phyloP scores from a whole-genome alignment of 2,888 invertebrate genomes.

The Parapristionchus giblindavisi region DNA sequence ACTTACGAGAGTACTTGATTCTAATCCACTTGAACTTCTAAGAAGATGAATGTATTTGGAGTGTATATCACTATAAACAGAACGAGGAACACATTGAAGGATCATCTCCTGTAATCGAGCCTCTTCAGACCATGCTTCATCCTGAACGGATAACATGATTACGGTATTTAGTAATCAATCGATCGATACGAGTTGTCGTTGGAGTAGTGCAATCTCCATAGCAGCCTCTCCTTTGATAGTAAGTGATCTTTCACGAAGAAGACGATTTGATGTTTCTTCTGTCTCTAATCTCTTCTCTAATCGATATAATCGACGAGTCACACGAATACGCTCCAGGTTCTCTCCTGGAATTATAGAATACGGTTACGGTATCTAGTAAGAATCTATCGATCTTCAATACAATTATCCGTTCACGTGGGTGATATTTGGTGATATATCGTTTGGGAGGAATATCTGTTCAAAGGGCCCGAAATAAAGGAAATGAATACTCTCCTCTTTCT shows the following conservation, averaged over 20 bases:
- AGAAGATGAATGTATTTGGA: conserved; percentile 21
- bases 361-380: neutral
- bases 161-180: neutral
- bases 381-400: neutral
- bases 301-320: conserved; percentile 3
- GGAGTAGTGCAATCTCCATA: conserved; percentile 12
- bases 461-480: no score
- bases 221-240: conserved; percentile 16
- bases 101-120: conserved; percentile 34
- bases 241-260: neutral
- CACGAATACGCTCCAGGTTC: conserved; percentile 24
- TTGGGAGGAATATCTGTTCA: no score
- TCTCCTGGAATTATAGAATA: conserved; percentile 27
- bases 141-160: conserved; percentile 11
- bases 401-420: neutral
- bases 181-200: conserved; percentile 16
- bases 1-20: neutral
- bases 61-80: neutral
- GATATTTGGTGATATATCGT: no score
- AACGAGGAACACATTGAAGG: conserved; percentile 29
- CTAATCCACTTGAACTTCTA: conserved; percentile 1
- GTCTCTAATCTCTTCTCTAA: conserved; percentile 26
- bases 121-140: conserved; percentile 35
- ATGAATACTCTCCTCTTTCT: neutral
- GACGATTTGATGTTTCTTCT: conserved; percentile 4